Evolutionary conservation across 64 coral and sea anemone genomes (phyloP).

Genomic region (Astreopora myriophthalma): DNA sequence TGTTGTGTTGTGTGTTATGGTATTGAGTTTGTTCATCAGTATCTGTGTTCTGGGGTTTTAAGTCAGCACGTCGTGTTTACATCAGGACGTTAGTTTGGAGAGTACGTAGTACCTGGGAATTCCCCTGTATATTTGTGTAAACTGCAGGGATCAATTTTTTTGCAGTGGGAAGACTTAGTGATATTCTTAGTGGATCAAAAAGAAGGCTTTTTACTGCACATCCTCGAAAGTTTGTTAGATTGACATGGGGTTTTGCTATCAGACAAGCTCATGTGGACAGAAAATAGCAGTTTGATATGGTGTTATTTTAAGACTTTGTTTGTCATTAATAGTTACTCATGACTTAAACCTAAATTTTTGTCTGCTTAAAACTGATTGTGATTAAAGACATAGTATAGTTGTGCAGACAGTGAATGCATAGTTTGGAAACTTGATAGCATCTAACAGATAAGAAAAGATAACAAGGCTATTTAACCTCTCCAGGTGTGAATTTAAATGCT

Average conservation of each 20-base stretch:
- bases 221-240: conserved; percentile 3
- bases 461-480: conserved; percentile 26
- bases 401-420: not conserved
- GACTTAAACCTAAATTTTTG: not conserved
- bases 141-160: conserved; percentile 10
- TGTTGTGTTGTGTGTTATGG: not conserved
- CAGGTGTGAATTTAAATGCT: conserved; percentile 5
- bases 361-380: not conserved
- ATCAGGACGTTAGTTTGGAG: conserved; percentile 32
- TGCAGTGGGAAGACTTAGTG: not conserved
- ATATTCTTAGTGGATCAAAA: conserved; percentile 1
- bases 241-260: not conserved
- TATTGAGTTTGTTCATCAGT: not conserved
- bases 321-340: not conserved
- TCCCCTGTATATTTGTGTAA: not conserved
- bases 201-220: not conserved
- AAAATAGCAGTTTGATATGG: too few species aligned
- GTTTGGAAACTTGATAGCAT: conserved; percentile 18
- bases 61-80: not conserved
- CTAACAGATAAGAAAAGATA: conserved; percentile 25
- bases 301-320: too few species aligned
- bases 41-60: not conserved
- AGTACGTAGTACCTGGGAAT: too few species aligned
- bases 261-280: conserved; percentile 7
- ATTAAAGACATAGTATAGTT: not conserved